Evolutionary conservation across 2,888 invertebrate genomes (phyloP), one percentile per base, ranked within the genome.

Genomic region (Nematopogon swammerdamellus): DNA sequence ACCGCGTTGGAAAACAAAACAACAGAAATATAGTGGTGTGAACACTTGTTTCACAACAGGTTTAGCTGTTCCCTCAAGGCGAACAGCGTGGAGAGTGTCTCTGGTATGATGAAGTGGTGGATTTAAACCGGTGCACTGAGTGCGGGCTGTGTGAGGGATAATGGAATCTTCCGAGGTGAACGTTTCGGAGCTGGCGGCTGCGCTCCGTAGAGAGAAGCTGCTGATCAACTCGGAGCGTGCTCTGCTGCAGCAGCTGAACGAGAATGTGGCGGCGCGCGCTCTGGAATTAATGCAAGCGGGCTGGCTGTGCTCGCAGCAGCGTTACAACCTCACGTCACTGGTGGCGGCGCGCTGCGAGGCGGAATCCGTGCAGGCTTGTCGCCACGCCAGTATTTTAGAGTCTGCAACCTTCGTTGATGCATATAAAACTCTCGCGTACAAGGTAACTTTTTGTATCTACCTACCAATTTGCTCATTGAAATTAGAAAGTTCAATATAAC

Each of bases 251-350:
- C 84, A 83, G 60, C 76, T 92, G 29, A 92, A 91, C 66, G 86
- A 88, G 64, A 85, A 88, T 61, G 85, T 91, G 58, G 81, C 80
- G 56, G 73, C 72, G 53, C 81, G 75, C 60, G 79, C 82, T 14
- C 63, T 80, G 54, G 81, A 82, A 58, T 68, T 84, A 54, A 72
- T 84, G 54, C 87, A 91, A 69, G 83, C 88, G 52, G 89, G 94
- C 30, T 97, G 95, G 92, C 85, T 95, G 53, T 90, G 91, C 53
- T 87, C 91, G 2, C 92, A 93, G 69, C 95, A 95, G 70, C 84
- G 91, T 56, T 85, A 91, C 55, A 91, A 91, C 67, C 79, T 92
- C 19, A 88, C 91, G 56, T 85, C 87, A 59, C 72, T 94, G 59
- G 85, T 92, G 54, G 82, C 89, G 43, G 84, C 91, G 46, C 81